Evolutionary conservation across 2,797 vertebrate species (phyloP).

Genomic region (Telmatherina bonti): DNA sequence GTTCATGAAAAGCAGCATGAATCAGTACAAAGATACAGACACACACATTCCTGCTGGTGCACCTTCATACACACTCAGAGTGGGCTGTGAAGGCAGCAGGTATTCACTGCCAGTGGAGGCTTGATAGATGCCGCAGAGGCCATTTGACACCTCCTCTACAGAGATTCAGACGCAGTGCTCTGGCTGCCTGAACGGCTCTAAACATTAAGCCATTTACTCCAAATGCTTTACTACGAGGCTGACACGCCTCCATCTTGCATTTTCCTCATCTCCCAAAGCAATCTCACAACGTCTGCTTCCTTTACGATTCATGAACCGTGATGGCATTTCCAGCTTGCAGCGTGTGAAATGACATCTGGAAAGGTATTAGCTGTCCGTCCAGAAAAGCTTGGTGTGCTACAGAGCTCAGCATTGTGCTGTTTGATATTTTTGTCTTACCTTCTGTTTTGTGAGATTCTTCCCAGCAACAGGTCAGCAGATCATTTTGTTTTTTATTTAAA

Average conservation of each 20-base stretch:
- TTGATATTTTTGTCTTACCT: neutral
- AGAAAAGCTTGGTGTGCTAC: neutral
- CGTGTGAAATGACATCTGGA: slow-evolving; percentile 8
- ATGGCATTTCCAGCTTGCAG: neutral
- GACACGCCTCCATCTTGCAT: neutral
- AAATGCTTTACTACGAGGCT: slow-evolving; percentile 2
- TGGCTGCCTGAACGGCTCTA: slow-evolving; percentile 22
- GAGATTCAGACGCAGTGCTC: slow-evolving; percentile 55
- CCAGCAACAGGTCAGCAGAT: neutral
- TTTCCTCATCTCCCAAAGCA: neutral
- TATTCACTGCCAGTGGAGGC: slow-evolving; percentile 57
- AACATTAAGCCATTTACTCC: slow-evolving; percentile 12
- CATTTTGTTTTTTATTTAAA: neutral
- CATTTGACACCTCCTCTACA: slow-evolving; percentile 66
- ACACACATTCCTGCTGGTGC: neutral
- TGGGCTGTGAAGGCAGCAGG: slow-evolving; percentile 37
- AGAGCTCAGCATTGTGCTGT: slow-evolving; percentile 5
- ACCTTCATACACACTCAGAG: slow-evolving; percentile 25
- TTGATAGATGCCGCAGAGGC: slow-evolving; percentile 68
- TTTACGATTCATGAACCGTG: neutral
- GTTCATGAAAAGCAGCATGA: slow-evolving; percentile 12
- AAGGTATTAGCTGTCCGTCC: slow-evolving; percentile 3
- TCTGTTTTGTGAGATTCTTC: slow-evolving; percentile 10
- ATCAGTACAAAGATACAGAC: slow-evolving; percentile 12
- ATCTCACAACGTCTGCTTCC: neutral